Evolutionary conservation across 1,140 invertebrate species (phyloP).

Genomic region (Manduca sexta): DNA sequence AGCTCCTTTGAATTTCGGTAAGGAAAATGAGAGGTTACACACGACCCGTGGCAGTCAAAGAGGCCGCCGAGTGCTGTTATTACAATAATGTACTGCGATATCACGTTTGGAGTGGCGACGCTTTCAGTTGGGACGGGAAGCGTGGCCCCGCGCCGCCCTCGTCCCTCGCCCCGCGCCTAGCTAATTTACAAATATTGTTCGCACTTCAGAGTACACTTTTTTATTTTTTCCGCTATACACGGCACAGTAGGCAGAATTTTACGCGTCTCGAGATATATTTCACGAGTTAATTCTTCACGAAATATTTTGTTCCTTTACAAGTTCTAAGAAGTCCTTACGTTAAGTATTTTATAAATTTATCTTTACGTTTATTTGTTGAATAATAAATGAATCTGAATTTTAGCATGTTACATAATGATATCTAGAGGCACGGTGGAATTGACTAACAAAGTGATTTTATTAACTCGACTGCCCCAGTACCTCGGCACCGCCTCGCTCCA

Average conservation of each 20-base stretch:
- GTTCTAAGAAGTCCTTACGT: too few relatives aligned
- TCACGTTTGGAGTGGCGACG: slow-evolving; percentile 33
- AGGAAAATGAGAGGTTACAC: slow-evolving; percentile 66
- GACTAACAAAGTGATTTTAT: slow-evolving; percentile 46
- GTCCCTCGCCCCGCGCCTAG: background rate
- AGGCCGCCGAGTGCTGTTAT: slow-evolving; percentile 55
- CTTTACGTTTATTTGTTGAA: background rate
- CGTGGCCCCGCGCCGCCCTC: background rate
- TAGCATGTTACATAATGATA: slow-evolving; percentile 1
- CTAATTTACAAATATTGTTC: slow-evolving; percentile 5
- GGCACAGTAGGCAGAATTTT: too few relatives aligned
- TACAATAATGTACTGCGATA: slow-evolving; percentile 58
- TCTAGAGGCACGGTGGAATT: slow-evolving; percentile 23
- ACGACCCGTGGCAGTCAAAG: slow-evolving; percentile 52
- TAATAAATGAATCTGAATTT: slow-evolving; percentile 3
- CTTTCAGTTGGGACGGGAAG: slow-evolving; percentile 8
- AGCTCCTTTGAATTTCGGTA: slow-evolving; percentile 66
- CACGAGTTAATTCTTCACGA: too few relatives aligned
- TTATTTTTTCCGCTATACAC: too few relatives aligned
- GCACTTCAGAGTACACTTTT: too few relatives aligned
- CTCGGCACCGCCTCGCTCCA: slow-evolving; percentile 19
- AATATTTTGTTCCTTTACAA: too few relatives aligned
- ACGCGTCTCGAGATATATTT: too few relatives aligned
- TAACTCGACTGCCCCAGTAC: slow-evolving; percentile 24
- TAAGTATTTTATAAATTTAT: too few relatives aligned